Evolutionary conservation across 35 echinoderm and acorn worm genomes (phyloP), one percentile per base, ranked within the genome.

Genomic region (Anneissia japonica): DNA sequence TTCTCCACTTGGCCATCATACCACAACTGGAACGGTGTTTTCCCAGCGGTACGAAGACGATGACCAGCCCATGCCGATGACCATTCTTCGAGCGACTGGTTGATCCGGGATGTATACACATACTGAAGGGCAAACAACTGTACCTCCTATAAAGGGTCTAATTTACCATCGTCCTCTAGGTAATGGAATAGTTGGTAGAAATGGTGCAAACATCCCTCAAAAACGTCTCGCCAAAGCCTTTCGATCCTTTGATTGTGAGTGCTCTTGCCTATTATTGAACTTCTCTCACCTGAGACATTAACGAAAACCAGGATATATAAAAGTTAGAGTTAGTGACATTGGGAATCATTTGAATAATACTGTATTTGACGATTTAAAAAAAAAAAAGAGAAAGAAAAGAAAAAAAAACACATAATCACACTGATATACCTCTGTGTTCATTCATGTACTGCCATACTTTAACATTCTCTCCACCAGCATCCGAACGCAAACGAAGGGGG

Each of bases 221-320:
- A 32, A 79, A 33, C 36, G 51, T 93, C 92, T n/a, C 83, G 32
- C 92, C 92, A 93, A 26, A 90, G 40, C 74, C 82, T 76, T 84
- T 84, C 89, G 23, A 84, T 80, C 35, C 77, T 64, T 74, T 84
- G 83, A 29, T 86, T 90, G 75, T 90, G 89, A 16, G 88, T 86
- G 46, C 85, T 88, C 0, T 75, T 74, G 0, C 93, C 93, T 4
- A 89, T 84, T 39, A 94, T 88, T 45, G 88, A 37, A 79, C 77
- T 64, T 82, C 51, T 43, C 11, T 37, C 80, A n/a, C 89, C 83
- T 73, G 40, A 33, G 30, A 75, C n/a, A n/a, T n/a, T n/a, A n/a
- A n/a, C n/a, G n/a, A n/a, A n/a, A n/a, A n/a, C n/a, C n/a, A n/a
- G n/a, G n/a, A n/a, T n/a, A n/a, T n/a, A n/a, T n/a, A n/a, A n/a